Evolutionary conservation across 37 sponge, comb jelly and placozoan genomes (phyloP).

Genomic region (Dysidea cf. avara): DNA sequence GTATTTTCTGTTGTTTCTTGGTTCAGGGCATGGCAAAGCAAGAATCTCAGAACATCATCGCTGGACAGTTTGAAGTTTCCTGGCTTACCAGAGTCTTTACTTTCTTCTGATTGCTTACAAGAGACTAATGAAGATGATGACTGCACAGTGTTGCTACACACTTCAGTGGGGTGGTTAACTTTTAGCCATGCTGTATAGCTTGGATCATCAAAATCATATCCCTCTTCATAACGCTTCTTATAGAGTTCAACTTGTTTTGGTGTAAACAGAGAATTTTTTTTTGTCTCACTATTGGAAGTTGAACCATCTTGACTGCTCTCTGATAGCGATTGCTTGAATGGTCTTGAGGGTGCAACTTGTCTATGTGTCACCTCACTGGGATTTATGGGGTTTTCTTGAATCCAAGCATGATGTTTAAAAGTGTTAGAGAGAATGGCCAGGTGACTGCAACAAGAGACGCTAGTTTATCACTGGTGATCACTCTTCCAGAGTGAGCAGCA

Average conservation of each 20-base stretch:
- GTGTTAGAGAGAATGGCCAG: constrained; percentile 34
- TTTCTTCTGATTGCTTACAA: not conserved
- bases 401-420: constrained; percentile 31
- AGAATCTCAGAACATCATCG: constrained; percentile 26
- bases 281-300: constrained; percentile 16
- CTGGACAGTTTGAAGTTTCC: constrained; percentile 8
- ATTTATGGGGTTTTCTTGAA: constrained; percentile 27
- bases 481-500: constrained; percentile 20
- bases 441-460: constrained; percentile 32
- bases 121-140: constrained; percentile 11
- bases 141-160: constrained; percentile 14
- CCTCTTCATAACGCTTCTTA: constrained; percentile 35
- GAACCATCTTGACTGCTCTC: constrained; percentile 12
- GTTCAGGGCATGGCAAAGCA: constrained; percentile 16
- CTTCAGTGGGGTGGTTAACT: constrained; percentile 31
- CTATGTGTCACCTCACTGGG: constrained; percentile 37
- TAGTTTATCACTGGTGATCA: constrained; percentile 33
- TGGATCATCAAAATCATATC: constrained; percentile 22
- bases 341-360: constrained; percentile 31
- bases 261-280: constrained; percentile 5
- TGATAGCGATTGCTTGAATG: not conserved
- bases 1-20: no score
- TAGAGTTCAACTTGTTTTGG: constrained; percentile 20
- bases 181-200: constrained; percentile 25
- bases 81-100: not conserved